A percentile compares a stretch with the other conserved stretches of the same genome.
Conservation (phyloP, 2,113 vertebrate species). For the zebrafish (Danio rerio) region GRCz12tu NC_133182.1:77402501-77403000, state of each 20-base stretch:
- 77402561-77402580: too few species aligned
- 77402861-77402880: neutral
- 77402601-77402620: too few species aligned
- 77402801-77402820: neutral
- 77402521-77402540: too few species aligned
- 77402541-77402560: too few species aligned
- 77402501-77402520: too few species aligned
- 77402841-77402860: neutral
- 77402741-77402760: neutral
- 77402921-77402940: neutral
- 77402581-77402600: too few species aligned
- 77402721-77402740: neutral
- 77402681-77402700: neutral
- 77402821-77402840: constrained; percentile 16
- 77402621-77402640: too few species aligned
- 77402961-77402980: too few species aligned
- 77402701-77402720: neutral
- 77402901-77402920: neutral
- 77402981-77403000: too few species aligned
- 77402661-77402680: neutral
- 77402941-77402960: too few species aligned
- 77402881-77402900: neutral
- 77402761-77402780: neutral
- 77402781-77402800: constrained; percentile 23
- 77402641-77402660: too few species aligned